These are phyloP conservation scores for Acrocephalus arundinaceus DNA, from an alignment of 2,113 vertebrate species.

Conservation along the genomic window DNA sequence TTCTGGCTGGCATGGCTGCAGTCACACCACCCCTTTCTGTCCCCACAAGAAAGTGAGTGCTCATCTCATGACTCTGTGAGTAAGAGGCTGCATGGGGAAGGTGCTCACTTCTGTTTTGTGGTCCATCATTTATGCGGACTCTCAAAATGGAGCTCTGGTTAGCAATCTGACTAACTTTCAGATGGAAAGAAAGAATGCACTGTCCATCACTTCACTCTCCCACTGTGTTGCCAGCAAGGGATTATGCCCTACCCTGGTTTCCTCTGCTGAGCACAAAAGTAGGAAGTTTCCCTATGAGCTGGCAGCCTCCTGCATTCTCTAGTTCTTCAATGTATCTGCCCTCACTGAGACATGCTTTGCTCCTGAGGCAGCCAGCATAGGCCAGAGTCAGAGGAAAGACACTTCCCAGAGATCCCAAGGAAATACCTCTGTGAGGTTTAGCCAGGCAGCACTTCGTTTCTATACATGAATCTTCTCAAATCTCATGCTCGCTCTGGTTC, in stretches of 20 bases:
- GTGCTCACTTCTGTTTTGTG: neutral
- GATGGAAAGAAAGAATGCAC: neutral
- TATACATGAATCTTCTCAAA: neutral
- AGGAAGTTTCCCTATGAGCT: neutral
- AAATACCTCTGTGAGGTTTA: neutral
- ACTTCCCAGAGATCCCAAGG: neutral
- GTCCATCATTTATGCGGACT: accelerated
- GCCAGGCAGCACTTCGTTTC: neutral
- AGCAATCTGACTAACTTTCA: neutral
- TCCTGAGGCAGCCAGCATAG: neutral
- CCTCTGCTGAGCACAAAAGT: neutral
- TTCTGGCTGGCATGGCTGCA: neutral
- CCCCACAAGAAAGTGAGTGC: neutral
- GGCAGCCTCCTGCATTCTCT: neutral
- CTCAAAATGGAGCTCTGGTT: neutral
- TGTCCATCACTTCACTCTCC: neutral
- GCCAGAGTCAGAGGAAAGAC: neutral
- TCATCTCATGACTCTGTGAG: neutral
- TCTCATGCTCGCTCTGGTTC: neutral
- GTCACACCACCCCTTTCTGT: neutral
- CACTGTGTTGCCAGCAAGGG: neutral
- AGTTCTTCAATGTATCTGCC: neutral
- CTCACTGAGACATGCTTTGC: neutral
- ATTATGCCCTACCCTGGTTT: neutral
- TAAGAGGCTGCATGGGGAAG: neutral